Conservation (phyloP, 2,888 invertebrate species). For the Tenodera sinensis region DNA sequence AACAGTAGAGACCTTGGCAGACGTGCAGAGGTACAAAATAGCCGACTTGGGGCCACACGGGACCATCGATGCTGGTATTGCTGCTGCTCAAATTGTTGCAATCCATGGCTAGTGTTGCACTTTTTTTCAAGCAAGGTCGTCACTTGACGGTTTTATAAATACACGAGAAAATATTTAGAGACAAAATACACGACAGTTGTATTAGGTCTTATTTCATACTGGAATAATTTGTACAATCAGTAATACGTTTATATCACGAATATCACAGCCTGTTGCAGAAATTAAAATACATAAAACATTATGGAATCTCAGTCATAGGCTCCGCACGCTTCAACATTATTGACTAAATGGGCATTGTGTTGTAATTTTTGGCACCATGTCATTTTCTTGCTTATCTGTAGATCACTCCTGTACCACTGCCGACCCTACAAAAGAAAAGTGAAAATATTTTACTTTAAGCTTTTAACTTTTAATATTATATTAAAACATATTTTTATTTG, state of each 20-base stretch:
- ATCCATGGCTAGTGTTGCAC: not conserved
- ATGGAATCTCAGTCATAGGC: not conserved
- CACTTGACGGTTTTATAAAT: not conserved
- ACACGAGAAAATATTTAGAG: not conserved
- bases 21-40: constrained; percentile 24
- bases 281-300: not conserved
- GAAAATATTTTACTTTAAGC: not conserved
- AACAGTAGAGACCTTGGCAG: constrained; percentile 22
- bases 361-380: not conserved
- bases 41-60: constrained; percentile 23
- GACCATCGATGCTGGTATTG: not conserved
- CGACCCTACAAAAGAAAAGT: not conserved
- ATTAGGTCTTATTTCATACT: not conserved
- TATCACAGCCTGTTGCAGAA: not conserved
- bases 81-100: not conserved
- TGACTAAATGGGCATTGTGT: not conserved
- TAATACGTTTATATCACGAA: not conserved
- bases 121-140: not conserved
- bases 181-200: too few species aligned
- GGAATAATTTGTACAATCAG: not conserved
- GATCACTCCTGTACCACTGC: not conserved
- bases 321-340: not conserved
- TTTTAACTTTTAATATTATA: not conserved
- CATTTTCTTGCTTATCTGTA: not conserved
- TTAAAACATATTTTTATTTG: not conserved